Evolutionary conservation across 2,888 invertebrate genomes (phyloP), one percentile per base, ranked within the genome.

Genomic region (Drosophila yooni): DNA sequence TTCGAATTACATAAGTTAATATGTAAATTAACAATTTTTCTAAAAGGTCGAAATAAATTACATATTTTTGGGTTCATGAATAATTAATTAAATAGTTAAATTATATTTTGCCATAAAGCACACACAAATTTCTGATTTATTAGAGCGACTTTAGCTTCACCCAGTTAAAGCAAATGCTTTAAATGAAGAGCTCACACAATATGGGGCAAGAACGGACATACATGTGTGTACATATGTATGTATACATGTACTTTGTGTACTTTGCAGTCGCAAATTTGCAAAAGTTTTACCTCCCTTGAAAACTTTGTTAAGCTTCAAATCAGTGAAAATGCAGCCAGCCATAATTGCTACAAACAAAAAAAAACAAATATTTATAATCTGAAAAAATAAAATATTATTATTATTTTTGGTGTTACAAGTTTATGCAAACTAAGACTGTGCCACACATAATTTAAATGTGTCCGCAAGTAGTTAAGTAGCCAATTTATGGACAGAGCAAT

Each of bases 221-320:
- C 3, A 21, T 15, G 7, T 46, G 13, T 46, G 3, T 21, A 7
- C 1, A 38, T 25, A 63, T 18, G 25, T 38, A 50, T 25, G 34
- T 43, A 46, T 25, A 29, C 3, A 3, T 40, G 25, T 25, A 43
- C 21, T 46, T 51, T 52, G 27, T 15, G 6, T 46, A 15, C 46
- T 46, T 46, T 46, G 31, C 29, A 43, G 29, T 8, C 8, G 13
- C 34, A 21, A 51, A 43, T 58, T 65, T 33, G n/a, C 15, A 51
- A 59, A 66, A 58, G n/a, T 53, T 66, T 36, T 48, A 8, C 52
- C 27, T 38, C 29, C 36, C 31, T n/a, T 15, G 6, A 38, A 64
- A 68, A 74, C 33, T 79, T 76, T 48, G 53, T 21, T 48, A 79
- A 46, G 58, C 79, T 51, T 27, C 29, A 79, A 80, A 64, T 76